Percentiles rank a stretch among this genome's conserved stretches.
These are phyloP conservation scores for Mactromeris polynyma DNA, from an alignment of 2,888 invertebrate genomes.

Conservation along the genomic window DNA sequence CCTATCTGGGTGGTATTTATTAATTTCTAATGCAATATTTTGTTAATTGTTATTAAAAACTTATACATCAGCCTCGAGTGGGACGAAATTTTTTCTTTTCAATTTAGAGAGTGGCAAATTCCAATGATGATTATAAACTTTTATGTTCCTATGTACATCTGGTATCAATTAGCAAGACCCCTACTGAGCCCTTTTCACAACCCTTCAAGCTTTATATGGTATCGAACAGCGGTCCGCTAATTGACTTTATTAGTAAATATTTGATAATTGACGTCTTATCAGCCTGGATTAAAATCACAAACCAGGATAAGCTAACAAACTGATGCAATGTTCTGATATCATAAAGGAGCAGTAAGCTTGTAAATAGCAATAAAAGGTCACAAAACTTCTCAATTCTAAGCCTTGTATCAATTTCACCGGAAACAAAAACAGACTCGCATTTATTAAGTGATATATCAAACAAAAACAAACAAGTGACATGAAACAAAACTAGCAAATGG, in stretches of 20 bases:
- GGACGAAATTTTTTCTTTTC: neutral
- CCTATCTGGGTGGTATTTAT: neutral
- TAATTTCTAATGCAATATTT: constrained; percentile 3
- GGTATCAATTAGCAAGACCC: constrained; percentile 25
- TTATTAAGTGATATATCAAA: too few relatives aligned
- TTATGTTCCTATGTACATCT: neutral
- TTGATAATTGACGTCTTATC: neutral
- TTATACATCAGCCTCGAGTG: neutral
- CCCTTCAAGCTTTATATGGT: neutral
- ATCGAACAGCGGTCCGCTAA: neutral
- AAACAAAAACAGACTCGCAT: too few relatives aligned
- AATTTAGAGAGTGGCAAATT: neutral
- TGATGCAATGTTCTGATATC: neutral
- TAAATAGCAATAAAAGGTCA: neutral
- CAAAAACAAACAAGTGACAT: too few relatives aligned
- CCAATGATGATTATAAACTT: neutral
- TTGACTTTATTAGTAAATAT: neutral
- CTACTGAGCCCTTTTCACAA: constrained; percentile 11
- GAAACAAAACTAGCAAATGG: too few relatives aligned
- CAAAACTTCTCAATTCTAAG: too few relatives aligned
- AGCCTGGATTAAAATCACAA: neutral
- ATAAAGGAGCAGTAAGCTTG: neutral
- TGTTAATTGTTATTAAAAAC: neutral
- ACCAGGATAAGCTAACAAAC: neutral
- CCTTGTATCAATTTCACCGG: too few relatives aligned